A percentile compares a stretch with the other conserved stretches of the same genome.
phyloP scores from a whole-genome alignment of 2,113 vertebrate species.

The Conger conger region DNA sequence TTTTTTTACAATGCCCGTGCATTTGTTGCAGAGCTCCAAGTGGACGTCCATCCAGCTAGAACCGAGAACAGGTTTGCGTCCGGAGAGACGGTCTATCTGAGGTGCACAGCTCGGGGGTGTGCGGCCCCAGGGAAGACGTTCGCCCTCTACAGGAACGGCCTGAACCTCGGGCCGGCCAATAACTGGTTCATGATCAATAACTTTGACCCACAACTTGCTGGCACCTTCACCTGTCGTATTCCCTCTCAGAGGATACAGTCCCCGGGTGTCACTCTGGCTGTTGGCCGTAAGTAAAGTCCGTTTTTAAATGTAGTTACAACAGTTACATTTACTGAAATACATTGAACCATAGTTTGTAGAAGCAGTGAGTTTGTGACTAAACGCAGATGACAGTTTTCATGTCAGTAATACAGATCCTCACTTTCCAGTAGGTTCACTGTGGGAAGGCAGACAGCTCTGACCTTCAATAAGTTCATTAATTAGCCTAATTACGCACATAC shows the following conservation, averaged over 20 bases:
- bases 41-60: slow-evolving; percentile 65
- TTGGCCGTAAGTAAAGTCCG: slow-evolving; percentile 62
- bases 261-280: slow-evolving; percentile 50
- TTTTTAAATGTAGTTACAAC: not conserved
- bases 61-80: slow-evolving; percentile 63
- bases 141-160: slow-evolving; percentile 66
- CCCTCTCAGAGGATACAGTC: slow-evolving; percentile 71
- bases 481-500: too few relatives aligned
- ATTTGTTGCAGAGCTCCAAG: slow-evolving; percentile 65
- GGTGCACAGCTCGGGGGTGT: slow-evolving; percentile 69
- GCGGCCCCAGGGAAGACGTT: slow-evolving; percentile 63
- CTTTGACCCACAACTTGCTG: slow-evolving; percentile 63
- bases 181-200: slow-evolving; percentile 64
- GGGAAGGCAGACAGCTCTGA: too few relatives aligned
- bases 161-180: slow-evolving; percentile 65
- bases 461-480: too few relatives aligned
- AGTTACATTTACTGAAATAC: too few relatives aligned
- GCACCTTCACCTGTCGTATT: slow-evolving; percentile 67
- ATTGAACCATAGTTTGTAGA: too few relatives aligned
- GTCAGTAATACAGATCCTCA: not conserved
- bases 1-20: not conserved
- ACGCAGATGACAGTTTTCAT: too few relatives aligned
- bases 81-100: slow-evolving; percentile 69
- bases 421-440: too few relatives aligned
- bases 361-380: not conserved